Evolutionary conservation across 2,797 vertebrate species (phyloP), one percentile per base, ranked within the genome.

Genomic region (Peromyscus melanophrys): DNA sequence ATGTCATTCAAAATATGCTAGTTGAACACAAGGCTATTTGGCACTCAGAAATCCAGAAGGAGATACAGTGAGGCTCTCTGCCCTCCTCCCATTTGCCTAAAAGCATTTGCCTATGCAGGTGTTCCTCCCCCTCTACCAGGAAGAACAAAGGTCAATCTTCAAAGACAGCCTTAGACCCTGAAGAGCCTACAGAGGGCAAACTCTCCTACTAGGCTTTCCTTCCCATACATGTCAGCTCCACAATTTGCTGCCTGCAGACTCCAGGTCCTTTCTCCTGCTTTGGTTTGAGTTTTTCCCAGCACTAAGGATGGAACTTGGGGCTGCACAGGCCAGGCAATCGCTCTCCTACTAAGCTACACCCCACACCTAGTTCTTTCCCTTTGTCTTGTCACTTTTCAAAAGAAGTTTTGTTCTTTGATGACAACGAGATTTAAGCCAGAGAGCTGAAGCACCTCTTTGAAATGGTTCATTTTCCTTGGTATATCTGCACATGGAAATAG

Each of bases 121-220:
- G 19, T 88, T 63, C 34, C 27, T 19, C 55, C 78, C 10, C 67
- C 17, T 89, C n/a, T 85, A 34, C 55, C 31, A 14, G 19, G 37
- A 89, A 92, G 55, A 31, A 57, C 57, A 71, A 94, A 43, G 27
- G 46, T 40, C 75, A 59, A 75, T 49, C 55, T 85, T 11, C 14
- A 81, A 89, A 89, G 86, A 86, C 25, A 94, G 75, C 63, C 88
- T 11, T 29, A 37, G 80, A 55, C 43, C 9, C n/a, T 84, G n/a
- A 55, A 14, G 27, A 49, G 27, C 37, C 19, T 43, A 1, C 52
- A n/a, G 14, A 81, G 19, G 34, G 25, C 31, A 86, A 23, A 25
- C 23, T 27, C n/a, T 5, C 69, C 84, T 63, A 57, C 61, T 19
- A n/a, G 37, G n/a, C 61, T 67, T 43, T 27, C n/a, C 37, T 61